phyloP scores from a whole-genome alignment of 2,888 invertebrate genomes.

The Agrypnus murinus region DNA sequence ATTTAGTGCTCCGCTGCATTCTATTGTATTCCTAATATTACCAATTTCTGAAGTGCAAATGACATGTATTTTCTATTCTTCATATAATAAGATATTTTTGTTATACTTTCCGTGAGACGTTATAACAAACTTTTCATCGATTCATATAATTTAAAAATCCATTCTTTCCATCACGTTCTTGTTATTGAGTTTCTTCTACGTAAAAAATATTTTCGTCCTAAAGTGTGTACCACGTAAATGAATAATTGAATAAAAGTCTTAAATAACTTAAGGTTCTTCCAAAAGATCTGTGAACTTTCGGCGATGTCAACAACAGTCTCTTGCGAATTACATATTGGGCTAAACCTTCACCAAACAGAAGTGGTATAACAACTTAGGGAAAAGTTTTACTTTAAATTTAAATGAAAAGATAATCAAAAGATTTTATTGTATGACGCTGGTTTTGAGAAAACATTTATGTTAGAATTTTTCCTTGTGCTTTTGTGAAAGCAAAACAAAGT shows the following conservation, averaged over 20 bases:
- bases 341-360: background rate
- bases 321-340: conserved; percentile 1
- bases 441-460: too few species aligned
- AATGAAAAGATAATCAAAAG: background rate
- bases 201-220: too few species aligned
- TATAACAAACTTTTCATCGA: background rate
- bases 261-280: background rate
- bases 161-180: too few species aligned
- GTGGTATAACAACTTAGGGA: background rate
- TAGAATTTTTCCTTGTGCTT: too few species aligned
- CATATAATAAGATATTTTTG: conserved; percentile 3
- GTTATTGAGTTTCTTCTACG: too few species aligned
- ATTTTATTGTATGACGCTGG: too few species aligned
- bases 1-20: background rate
- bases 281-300: background rate
- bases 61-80: conserved; percentile 14
- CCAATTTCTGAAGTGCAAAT: conserved; percentile 26
- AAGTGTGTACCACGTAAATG: background rate
- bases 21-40: conserved; percentile 13
- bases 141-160: too few species aligned
- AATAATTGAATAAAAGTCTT: background rate
- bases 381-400: background rate
- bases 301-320: conserved; percentile 7
- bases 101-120: background rate
- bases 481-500: too few species aligned